Conservation (phyloP, 2,797 vertebrate genomes). For the Pygocentrus nattereri region DNA sequence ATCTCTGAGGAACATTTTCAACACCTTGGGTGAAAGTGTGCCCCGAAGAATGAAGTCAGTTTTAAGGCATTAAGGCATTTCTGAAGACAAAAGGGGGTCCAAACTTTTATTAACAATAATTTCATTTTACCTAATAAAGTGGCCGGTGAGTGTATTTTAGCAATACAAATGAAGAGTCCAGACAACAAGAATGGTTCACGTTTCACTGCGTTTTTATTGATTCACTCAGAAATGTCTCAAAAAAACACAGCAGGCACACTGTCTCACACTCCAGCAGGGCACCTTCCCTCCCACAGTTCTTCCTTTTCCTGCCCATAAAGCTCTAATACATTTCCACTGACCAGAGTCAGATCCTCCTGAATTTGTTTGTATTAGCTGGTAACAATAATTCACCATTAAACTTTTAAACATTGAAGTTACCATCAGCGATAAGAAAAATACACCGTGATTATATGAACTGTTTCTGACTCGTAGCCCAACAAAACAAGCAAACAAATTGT, state of each 20-base stretch:
- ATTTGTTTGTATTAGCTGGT: neutral
- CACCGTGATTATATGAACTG: no score
- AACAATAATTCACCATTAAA: neutral
- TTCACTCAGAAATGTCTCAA: neutral
- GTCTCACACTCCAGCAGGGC: neutral
- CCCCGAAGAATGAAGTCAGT: no score
- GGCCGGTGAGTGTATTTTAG: no score
- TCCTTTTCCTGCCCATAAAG: neutral
- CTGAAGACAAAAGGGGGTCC: no score
- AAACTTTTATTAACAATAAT: no score
- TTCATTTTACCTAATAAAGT: no score
- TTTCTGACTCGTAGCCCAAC: no score
- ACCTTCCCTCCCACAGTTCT: neutral
- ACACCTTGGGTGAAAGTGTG: no score
- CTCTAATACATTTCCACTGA: neutral
- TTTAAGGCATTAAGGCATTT: no score
- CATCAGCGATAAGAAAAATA: neutral
- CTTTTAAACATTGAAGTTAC: neutral
- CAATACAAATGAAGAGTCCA: neutral
- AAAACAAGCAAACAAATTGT: no score
- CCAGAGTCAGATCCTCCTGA: neutral
- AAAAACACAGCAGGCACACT: neutral
- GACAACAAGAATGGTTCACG: neutral
- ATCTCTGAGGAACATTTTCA: no score
- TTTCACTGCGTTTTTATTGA: slow-evolving; percentile 22